These are phyloP conservation scores for Cheirogaleus major DNA, from an alignment of 2,797 vertebrate genomes.

Conservation along the genomic window DNA sequence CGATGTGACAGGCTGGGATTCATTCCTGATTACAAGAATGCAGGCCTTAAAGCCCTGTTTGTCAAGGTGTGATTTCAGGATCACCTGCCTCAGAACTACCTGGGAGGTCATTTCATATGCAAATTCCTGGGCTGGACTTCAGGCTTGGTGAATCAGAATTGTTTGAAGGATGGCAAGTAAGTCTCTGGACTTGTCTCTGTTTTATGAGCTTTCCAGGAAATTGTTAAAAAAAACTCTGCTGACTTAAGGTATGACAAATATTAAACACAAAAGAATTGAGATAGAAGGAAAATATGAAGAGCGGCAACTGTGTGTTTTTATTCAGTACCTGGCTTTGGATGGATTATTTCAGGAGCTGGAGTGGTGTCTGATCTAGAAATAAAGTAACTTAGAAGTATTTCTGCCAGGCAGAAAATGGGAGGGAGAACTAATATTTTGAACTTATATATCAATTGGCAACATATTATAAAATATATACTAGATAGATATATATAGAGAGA, in stretches of 20 bases:
- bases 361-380: neutral
- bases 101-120: neutral
- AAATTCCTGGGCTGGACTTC: fast-evolving
- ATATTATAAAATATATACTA: neutral
- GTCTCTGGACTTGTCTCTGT: neutral
- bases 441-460: neutral
- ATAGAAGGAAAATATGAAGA: neutral
- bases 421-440: neutral
- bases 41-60: neutral
- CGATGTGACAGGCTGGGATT: neutral
- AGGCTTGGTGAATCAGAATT: neutral
- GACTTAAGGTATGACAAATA: neutral
- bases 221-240: neutral
- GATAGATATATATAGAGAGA: neutral
- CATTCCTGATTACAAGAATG: neutral
- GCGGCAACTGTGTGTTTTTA: neutral
- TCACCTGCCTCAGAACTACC: neutral
- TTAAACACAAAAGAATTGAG: neutral
- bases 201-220: neutral
- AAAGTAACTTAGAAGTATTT: neutral
- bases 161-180: neutral
- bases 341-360: neutral
- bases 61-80: neutral
- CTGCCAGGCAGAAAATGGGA: neutral
- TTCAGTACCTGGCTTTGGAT: neutral